Percentiles rank a stretch among this genome's conserved stretches.
These are phyloP conservation scores for Ammodramus savannarum DNA, from an alignment of 2,113 vertebrate species.

Conservation along the genomic window DNA sequence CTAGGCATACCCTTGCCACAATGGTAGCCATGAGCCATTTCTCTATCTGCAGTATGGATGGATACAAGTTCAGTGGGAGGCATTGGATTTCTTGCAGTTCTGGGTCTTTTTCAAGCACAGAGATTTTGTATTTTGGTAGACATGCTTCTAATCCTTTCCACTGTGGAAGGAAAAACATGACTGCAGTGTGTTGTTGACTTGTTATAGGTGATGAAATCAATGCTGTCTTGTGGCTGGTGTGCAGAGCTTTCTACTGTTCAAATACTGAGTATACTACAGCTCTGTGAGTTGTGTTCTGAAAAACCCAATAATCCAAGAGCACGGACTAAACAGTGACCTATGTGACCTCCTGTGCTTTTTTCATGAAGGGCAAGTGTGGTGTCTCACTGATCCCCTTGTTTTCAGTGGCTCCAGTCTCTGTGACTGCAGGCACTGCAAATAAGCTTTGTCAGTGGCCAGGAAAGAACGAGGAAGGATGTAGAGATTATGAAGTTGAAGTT, in stretches of 20 bases:
- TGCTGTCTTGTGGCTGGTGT: not conserved
- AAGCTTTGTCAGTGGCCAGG: not conserved
- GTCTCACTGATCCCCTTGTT: not conserved
- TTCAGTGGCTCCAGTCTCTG: not conserved
- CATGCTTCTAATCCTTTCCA: not conserved
- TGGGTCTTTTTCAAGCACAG: not conserved
- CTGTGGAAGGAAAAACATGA: not conserved
- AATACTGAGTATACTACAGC: not conserved
- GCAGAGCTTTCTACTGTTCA: not conserved
- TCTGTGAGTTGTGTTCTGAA: not conserved
- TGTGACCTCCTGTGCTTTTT: not conserved
- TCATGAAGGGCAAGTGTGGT: not conserved
- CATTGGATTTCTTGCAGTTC: not conserved
- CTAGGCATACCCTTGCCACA: not conserved
- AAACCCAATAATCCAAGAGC: not conserved
- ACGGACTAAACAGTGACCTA: fast-evolving
- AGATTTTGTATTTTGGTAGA: not conserved
- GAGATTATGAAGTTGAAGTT: not conserved
- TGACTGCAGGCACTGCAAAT: not conserved
- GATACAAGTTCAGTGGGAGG: not conserved
- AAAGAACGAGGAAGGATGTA: not conserved
- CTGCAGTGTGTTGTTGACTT: not conserved
- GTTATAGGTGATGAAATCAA: not conserved
- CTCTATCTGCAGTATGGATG: not conserved
- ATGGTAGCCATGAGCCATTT: not conserved